These are phyloP conservation scores for Archivesica marissinica DNA, from an alignment of 1,140 invertebrate species.

Conservation along the genomic window DNA sequence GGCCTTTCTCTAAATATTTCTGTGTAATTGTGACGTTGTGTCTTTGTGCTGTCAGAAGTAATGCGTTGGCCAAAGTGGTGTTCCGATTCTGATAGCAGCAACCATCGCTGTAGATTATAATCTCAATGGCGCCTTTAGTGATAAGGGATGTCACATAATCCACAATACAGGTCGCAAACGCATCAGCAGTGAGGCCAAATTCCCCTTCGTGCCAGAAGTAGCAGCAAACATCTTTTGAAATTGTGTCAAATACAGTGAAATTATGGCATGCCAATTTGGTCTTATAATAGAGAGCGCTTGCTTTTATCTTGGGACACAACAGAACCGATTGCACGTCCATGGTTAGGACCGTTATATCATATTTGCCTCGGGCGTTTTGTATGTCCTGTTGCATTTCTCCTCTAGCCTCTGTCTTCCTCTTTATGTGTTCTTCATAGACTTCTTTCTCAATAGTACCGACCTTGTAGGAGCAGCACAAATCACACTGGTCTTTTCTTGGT, in stretches of 20 bases:
- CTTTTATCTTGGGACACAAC: constrained; percentile 29
- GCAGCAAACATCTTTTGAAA: not conserved
- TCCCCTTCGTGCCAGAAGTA: constrained; percentile 53
- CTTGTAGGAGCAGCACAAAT: constrained; percentile 38
- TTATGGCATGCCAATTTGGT: constrained; percentile 48
- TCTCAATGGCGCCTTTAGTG: not conserved
- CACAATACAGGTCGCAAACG: constrained; percentile 36
- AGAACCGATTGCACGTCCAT: constrained; percentile 40
- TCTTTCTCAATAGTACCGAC: constrained; percentile 5
- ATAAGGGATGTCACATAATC: not conserved
- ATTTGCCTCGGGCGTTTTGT: not conserved
- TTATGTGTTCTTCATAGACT: constrained; percentile 3
- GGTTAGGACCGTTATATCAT: constrained; percentile 16
- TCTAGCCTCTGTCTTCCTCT: constrained; percentile 22
- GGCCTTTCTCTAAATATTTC: constrained; percentile 25
- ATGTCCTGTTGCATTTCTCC: constrained; percentile 27
- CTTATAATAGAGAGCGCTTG: constrained; percentile 55
- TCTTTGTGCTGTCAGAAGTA: not conserved
- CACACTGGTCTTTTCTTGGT: constrained; percentile 52
- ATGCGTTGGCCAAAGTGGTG: not conserved
- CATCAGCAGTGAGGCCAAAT: constrained; percentile 27
- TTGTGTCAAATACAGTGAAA: constrained; percentile 36
- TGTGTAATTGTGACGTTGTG: constrained; percentile 4
- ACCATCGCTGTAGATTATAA: constrained; percentile 32
- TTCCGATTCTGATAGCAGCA: constrained; percentile 40